Conservation (phyloP, 2,888 invertebrate species). For the Malacosoma neustria region DNA sequence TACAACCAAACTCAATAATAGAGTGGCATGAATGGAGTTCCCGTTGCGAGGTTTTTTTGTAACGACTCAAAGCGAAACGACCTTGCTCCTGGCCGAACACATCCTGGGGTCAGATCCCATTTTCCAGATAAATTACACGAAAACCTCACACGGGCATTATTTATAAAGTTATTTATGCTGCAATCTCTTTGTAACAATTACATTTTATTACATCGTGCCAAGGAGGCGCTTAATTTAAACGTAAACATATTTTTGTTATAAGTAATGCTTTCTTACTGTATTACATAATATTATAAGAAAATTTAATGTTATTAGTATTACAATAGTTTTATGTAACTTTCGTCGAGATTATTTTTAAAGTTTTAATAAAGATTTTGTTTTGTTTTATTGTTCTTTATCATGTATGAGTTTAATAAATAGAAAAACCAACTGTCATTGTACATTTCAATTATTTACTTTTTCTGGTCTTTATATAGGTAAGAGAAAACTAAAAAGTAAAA, state of each 20-base stretch:
- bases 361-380: too few species aligned
- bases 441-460: too few species aligned
- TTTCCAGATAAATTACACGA: constrained; percentile 12
- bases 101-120: constrained; percentile 8
- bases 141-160: not conserved
- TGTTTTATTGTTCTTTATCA: too few species aligned
- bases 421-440: too few species aligned
- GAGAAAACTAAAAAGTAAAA: too few species aligned
- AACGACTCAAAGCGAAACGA: constrained; percentile 8
- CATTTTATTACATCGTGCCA: not conserved
- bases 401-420: too few species aligned
- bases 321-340: too few species aligned
- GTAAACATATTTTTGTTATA: not conserved
- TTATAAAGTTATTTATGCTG: not conserved
- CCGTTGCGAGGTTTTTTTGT: constrained; percentile 25
- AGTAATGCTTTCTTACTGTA: not conserved
- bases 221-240: not conserved
- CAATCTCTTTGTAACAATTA: not conserved
- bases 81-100: constrained; percentile 4
- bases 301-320: not conserved
- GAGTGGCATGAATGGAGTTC: constrained; percentile 29
- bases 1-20: constrained; percentile 28
- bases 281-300: not conserved
- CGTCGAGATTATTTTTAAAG: too few species aligned
- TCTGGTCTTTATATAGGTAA: too few species aligned